Percentiles rank a stretch among this genome's conserved stretches.
phyloP scores from a whole-genome alignment of 2,113 vertebrate species.

The Prionailurus viverrinus region DNA sequence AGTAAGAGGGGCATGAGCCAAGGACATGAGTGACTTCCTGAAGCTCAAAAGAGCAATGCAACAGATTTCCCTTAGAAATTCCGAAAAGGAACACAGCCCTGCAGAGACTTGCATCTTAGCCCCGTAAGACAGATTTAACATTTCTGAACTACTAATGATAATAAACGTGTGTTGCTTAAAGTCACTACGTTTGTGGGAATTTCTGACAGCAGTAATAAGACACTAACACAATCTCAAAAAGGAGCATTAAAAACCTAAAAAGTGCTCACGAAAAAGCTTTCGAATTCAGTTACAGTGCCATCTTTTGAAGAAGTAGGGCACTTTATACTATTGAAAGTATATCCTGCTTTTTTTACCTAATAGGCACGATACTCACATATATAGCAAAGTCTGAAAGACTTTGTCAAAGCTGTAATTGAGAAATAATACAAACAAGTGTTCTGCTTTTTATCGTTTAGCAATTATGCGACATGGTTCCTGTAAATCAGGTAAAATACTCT shows the following conservation, averaged over 20 bases:
- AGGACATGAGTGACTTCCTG: not conserved
- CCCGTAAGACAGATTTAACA: not conserved
- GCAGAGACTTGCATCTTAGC: not conserved
- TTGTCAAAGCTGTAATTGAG: conserved; percentile 3
- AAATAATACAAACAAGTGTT: conserved; percentile 30
- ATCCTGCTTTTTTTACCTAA: conserved; percentile 24
- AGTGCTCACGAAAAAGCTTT: not conserved
- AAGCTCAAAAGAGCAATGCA: not conserved
- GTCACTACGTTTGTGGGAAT: not conserved
- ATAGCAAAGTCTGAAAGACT: not conserved
- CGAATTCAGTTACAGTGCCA: not conserved
- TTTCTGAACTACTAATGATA: not conserved
- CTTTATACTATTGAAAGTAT: conserved; percentile 1
- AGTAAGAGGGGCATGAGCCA: not conserved
- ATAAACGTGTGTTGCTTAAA: not conserved
- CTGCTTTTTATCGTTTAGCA: not conserved
- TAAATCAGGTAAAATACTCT: not conserved
- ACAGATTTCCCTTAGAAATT: not conserved
- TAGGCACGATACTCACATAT: conserved; percentile 41
- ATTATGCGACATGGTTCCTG: not conserved
- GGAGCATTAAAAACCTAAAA: conserved; percentile 8
- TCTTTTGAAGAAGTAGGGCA: not conserved
- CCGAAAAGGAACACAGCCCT: not conserved
- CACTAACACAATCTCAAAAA: not conserved
- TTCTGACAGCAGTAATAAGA: not conserved